phyloP scores from a whole-genome alignment of 2,113 vertebrate genomes.

The Leptobrachium ailaonicum region DNA sequence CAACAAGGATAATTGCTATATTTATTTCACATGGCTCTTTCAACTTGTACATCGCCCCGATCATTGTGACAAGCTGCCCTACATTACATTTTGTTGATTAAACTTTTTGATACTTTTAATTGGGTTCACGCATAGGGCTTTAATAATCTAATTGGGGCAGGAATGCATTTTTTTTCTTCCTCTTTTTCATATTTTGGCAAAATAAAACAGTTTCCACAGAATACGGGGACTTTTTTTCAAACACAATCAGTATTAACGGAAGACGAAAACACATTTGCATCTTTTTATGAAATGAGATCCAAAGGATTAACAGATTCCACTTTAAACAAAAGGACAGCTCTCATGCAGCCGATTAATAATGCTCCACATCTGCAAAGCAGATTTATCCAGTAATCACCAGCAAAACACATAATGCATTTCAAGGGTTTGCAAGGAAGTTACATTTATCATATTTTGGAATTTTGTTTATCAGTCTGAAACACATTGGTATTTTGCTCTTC shows the following conservation, averaged over 20 bases:
- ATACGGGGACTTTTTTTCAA: slow-evolving; percentile 10
- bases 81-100: slow-evolving; percentile 6
- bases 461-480: slow-evolving; percentile 29
- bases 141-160: not conserved
- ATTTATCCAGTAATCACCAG: slow-evolving; percentile 41
- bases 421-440: slow-evolving; percentile 11
- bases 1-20: not conserved
- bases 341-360: slow-evolving; percentile 39
- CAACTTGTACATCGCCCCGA: not conserved
- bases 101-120: slow-evolving; percentile 11
- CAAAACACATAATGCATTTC: slow-evolving; percentile 32
- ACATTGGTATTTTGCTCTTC: slow-evolving; percentile 24
- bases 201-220: not conserved
- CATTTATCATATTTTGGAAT: slow-evolving; percentile 14
- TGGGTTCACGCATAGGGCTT: not conserved
- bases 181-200: not conserved
- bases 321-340: slow-evolving; percentile 42
- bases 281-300: slow-evolving; percentile 35
- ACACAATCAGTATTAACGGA: slow-evolving; percentile 35
- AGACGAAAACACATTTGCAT: slow-evolving; percentile 45
- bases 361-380: slow-evolving; percentile 38
- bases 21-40: not conserved
- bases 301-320: slow-evolving; percentile 44
- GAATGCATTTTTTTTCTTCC: not conserved
- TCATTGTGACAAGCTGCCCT: not conserved